Base-by-base conservation (phyloP, 2,797 vertebrate genomes). In the Oryzias dopingdopingensis region DNA sequence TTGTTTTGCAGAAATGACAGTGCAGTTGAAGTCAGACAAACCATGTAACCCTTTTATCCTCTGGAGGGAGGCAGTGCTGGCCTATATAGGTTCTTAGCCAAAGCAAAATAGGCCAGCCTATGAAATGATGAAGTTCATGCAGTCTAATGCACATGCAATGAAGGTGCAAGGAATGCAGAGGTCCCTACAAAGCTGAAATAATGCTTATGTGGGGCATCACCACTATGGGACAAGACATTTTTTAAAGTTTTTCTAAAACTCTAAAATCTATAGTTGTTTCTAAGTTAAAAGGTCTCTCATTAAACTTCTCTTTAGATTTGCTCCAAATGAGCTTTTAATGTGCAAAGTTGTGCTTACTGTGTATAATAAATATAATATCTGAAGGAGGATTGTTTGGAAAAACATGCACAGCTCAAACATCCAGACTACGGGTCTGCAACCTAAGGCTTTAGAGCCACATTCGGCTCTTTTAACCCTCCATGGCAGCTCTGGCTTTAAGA, bases 81-180 rank as follows among this genome's bases (percentile, higher is more conserved):
- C 24, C 52, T 59, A 62, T 60, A 2, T 26, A 16, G 52, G 50
- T 52, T 70, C 48, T 47, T 49, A 49, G 10, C 54, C 5, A 1
- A 72, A 13, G 62, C 65, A 65, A 80, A 77, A 74, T 67, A 41
- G 71, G 56, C 42, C 76, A 72, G 42, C 42, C 51, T 67, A 3
- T 51, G 62, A 72, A 65, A 44, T 16, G 53, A 67, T 66, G 66
- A 62, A 57, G 43, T 14, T 23, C 20, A 57, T 6, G 65, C 55
- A 74, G 14, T 62, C 56, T 14, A 54, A 67, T 56, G 72, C 2
- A 49, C 47, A 68, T 65, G 65, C 26, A 14, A 59, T 50, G 15
- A 68, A 20, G 22, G 74, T 79, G 68, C 68, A 42, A 81, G 81
- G 74, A 65, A 77, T 78, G 81, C 72, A 52, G 40, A 60, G 66